These are phyloP conservation scores for Paralichthys olivaceus DNA, from an alignment of 2,113 vertebrate species.

Conservation along the genomic window DNA sequence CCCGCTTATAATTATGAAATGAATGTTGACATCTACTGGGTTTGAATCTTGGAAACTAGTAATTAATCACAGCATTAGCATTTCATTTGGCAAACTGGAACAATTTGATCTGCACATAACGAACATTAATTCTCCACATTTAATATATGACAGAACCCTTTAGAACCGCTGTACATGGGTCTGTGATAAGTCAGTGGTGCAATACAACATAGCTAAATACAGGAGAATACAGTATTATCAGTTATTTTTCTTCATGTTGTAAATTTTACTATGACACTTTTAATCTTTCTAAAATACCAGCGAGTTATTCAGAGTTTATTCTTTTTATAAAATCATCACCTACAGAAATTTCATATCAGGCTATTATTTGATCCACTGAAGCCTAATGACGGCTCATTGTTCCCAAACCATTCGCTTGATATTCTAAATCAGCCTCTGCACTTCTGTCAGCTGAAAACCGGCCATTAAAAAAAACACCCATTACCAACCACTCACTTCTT, in stretches of 20 bases:
- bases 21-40: background rate
- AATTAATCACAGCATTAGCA: background rate
- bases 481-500: conserved; percentile 60
- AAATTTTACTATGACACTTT: background rate
- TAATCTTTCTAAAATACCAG: background rate
- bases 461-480: conserved; percentile 61
- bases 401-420: conserved; percentile 42
- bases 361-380: conserved; percentile 39
- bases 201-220: too few species aligned
- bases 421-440: conserved; percentile 51
- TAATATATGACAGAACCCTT: too few species aligned
- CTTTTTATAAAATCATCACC: conserved; percentile 23
- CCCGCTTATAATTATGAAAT: background rate
- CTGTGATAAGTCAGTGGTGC: too few species aligned
- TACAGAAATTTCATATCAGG: conserved; percentile 27
- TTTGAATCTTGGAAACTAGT: background rate
- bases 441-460: conserved; percentile 43
- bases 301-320: background rate
- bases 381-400: conserved; percentile 50
- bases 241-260: too few species aligned
- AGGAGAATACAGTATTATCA: too few species aligned
- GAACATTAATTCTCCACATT: too few species aligned
- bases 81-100: background rate
- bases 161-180: too few species aligned
- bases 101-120: background rate